Evolutionary conservation across 2,888 invertebrate genomes (phyloP).

Genomic region (Eremobia ochroleuca): DNA sequence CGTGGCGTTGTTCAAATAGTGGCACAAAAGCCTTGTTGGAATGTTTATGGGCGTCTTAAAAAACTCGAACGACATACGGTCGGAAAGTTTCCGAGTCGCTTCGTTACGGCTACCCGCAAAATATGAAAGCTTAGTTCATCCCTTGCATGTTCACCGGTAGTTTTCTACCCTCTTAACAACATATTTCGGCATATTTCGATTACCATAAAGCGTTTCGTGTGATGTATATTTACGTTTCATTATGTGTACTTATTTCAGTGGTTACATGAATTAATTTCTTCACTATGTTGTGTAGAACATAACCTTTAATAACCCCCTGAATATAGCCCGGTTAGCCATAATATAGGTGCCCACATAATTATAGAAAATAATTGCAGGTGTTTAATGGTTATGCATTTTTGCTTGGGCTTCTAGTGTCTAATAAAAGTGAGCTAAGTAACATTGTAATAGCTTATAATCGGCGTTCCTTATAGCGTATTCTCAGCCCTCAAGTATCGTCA

Average conservation of each 20-base stretch:
- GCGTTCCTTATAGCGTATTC: conserved; percentile 11
- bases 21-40: conserved; percentile 82
- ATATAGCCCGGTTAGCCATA: conserved; percentile 29
- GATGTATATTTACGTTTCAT: conserved; percentile 87
- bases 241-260: conserved; percentile 79
- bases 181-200: conserved; percentile 91
- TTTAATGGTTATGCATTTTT: conserved; percentile 40
- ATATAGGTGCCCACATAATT: conserved; percentile 12
- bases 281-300: conserved; percentile 70
- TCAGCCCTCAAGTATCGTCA: conserved; percentile 10
- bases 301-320: conserved; percentile 62
- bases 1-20: conserved; percentile 79
- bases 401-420: conserved; percentile 10
- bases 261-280: conserved; percentile 84
- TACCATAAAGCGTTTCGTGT: conserved; percentile 90
- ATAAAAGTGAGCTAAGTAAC: conserved; percentile 36
- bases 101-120: conserved; percentile 86
- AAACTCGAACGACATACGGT: conserved; percentile 83
- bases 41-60: conserved; percentile 87
- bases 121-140: conserved; percentile 89
- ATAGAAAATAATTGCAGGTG: conserved; percentile 41
- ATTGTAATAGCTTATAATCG: conserved; percentile 26
- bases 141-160: conserved; percentile 89
- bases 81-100: conserved; percentile 84
- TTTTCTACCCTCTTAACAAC: conserved; percentile 90